Base-by-base conservation (phyloP, 2,113 vertebrate species). In the Microcebus murinus region DNA sequence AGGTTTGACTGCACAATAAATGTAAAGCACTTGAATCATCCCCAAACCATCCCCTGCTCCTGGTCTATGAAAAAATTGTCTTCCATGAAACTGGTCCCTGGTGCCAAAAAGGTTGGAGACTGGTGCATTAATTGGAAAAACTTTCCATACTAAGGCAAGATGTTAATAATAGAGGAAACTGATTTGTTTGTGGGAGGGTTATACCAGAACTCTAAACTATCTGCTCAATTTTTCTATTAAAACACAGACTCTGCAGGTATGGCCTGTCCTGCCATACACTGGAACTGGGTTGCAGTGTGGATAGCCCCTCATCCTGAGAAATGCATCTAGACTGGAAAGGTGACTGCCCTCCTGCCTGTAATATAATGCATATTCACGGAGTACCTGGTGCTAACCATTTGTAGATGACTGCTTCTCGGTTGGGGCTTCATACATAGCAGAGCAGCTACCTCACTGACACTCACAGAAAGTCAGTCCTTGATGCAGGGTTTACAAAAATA, bases 151-250 rank as follows among this genome's bases (percentile, higher is more conserved):
- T 88, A 45, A 87, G 31, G 27, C 18, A 92, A 94, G 39, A 68
- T 83, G 9, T 70, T 88, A 83, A 55, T 31, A 59, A 87, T 5
- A 86, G 13, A 42, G 36, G 55, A 86, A 91, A 42, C 20, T 39
- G 25, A 34, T 2, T 2, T 70, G 6, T 31, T 18, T 50, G 15
- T 29, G 7, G n/a, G 1, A 5, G 25, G 39, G 0, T 34, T 34
- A 88, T 2, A 17, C 10, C 18, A 29, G 20, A 79, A 84, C 29
- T 55, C 31, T 52, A 27, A 29, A 92, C 3, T 70, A 79, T 36
- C 25, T 55, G 77, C 10, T 84, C 50, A 39, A 61, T 27, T 71
- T 83, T 88, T 83, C 11, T 79, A 31, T 20, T 74, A 57, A 57
- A 57, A 57, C 5, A 57, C 6, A 21, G 18, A 20, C 18, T 57